phyloP scores from a whole-genome alignment of 2,888 invertebrate species.

The Microplitis manilae region DNA sequence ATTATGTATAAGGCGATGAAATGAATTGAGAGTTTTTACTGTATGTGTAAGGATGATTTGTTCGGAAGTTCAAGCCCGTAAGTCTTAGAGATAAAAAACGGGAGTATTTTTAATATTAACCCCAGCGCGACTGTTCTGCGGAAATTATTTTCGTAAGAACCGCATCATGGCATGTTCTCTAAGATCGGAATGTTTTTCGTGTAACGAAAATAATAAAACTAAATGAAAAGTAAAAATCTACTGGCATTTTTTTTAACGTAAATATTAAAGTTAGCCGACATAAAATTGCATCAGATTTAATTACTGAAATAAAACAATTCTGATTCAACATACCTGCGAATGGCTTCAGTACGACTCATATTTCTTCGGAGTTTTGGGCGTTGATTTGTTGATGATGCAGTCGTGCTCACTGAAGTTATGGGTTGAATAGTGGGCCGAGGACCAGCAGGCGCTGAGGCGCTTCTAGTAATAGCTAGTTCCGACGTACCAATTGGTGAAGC shows the following conservation, averaged over 20 bases:
- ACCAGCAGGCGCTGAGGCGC: conserved; percentile 63
- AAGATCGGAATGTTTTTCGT: too few species aligned
- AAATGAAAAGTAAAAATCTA: too few species aligned
- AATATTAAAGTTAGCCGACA: neutral
- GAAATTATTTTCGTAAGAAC: too few species aligned
- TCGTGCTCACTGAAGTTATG: conserved; percentile 63
- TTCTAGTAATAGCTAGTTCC: conserved; percentile 65
- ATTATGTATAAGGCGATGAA: too few species aligned
- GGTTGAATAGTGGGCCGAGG: conserved; percentile 63
- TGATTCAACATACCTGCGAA: conserved; percentile 67
- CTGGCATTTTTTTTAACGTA: neutral
- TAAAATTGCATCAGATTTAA: neutral
- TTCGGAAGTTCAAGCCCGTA: too few species aligned
- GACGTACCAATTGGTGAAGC: conserved; percentile 62
- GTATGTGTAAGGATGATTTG: too few species aligned
- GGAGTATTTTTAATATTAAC: too few species aligned
- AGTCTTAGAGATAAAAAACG: too few species aligned
- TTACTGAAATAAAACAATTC: conserved; percentile 3
- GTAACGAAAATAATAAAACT: too few species aligned
- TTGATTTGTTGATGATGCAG: conserved; percentile 69
- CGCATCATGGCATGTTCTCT: too few species aligned
- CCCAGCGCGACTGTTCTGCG: too few species aligned
- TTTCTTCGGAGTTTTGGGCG: conserved; percentile 73
- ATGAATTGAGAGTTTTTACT: too few species aligned
- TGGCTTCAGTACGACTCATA: conserved; percentile 68